phyloP scores from a whole-genome alignment of 1,140 invertebrate species.

The Drosophila nikananu region DNA sequence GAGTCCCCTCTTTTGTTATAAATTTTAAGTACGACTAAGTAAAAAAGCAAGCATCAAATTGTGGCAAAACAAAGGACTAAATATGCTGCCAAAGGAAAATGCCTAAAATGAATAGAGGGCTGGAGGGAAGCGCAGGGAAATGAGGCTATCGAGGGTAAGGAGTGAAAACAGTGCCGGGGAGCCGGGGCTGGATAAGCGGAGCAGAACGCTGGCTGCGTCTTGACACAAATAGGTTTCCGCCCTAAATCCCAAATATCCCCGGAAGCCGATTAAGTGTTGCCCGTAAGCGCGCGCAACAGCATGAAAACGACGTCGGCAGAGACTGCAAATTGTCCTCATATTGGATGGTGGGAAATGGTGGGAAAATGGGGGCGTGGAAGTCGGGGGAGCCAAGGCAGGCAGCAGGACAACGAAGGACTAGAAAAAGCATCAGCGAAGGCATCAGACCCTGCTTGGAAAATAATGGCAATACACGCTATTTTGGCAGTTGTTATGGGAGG shows the following conservation, averaged over 20 bases:
- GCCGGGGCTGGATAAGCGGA: conserved; percentile 26
- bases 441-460: conserved; percentile 54
- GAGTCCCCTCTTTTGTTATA: conserved; percentile 67
- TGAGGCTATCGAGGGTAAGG: conserved; percentile 19
- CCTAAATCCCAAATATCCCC: conserved; percentile 83
- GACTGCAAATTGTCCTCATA: conserved; percentile 70
- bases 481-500: conserved; percentile 55
- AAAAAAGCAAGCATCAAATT: conserved; percentile 80
- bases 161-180: conserved; percentile 8
- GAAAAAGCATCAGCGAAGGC: conserved; percentile 35
- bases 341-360: conserved; percentile 1
- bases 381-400: background rate
- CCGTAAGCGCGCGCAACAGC: conserved; percentile 79
- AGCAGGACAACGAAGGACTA: conserved; percentile 33
- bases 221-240: conserved; percentile 83
- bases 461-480: conserved; percentile 80
- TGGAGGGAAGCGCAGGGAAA: conserved; percentile 25
- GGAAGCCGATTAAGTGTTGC: conserved; percentile 83
- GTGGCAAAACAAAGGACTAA: conserved; percentile 78
- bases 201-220: conserved; percentile 66
- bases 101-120: conserved; percentile 68
- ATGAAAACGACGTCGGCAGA: conserved; percentile 53
- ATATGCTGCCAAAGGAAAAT: conserved; percentile 71
- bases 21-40: conserved; percentile 81
- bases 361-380: background rate